phyloP scores from a whole-genome alignment of 2,113 vertebrate species.

The Oreochromis spilurus region DNA sequence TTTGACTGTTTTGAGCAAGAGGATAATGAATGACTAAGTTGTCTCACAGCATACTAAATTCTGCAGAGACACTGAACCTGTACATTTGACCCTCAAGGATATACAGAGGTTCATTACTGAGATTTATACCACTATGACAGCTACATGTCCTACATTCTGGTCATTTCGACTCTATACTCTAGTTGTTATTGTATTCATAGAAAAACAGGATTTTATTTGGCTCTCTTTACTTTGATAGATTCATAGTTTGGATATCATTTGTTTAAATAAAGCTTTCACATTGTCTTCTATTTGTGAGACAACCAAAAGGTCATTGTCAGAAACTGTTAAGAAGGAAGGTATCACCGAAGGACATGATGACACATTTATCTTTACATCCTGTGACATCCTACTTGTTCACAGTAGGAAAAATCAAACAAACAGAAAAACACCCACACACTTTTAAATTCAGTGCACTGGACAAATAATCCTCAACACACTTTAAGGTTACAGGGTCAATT shows the following conservation, averaged over 20 bases:
- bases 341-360: not conserved
- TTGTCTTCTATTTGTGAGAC: not conserved
- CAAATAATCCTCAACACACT: not conserved
- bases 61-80: not conserved
- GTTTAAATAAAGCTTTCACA: not conserved
- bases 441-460: not conserved
- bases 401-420: not conserved
- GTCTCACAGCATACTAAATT: not conserved
- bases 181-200: not conserved
- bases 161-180: not conserved
- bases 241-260: not conserved
- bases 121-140: not conserved
- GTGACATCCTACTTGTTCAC: not conserved
- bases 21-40: not conserved
- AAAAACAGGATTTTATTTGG: not conserved
- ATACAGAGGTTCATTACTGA: not conserved
- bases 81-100: not conserved
- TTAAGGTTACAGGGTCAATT: not conserved
- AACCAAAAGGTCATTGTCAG: not conserved
- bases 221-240: not conserved
- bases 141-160: not conserved
- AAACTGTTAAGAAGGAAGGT: not conserved
- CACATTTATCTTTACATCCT: not conserved
- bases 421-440: fast-evolving
- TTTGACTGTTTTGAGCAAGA: not conserved